A percentile compares a stretch with the other conserved stretches of the same genome.
These are phyloP conservation scores for Xestia xanthographa DNA, from an alignment of 2,888 invertebrate genomes.

Conservation along the genomic window DNA sequence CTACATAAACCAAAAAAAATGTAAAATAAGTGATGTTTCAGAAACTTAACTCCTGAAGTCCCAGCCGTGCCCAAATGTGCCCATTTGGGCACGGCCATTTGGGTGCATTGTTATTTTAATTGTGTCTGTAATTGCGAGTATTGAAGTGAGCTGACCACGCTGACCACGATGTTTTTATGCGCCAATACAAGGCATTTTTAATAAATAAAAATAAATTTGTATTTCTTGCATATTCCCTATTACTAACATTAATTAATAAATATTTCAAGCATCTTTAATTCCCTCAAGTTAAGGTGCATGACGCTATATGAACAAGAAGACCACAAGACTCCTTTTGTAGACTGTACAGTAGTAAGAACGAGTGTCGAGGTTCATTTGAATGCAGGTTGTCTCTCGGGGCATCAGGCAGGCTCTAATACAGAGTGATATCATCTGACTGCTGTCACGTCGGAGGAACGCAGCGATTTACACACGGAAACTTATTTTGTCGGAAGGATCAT, in stretches of 20 bases:
- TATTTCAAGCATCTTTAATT: background rate
- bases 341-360: slow-evolving; percentile 46
- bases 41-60: too few relatives aligned
- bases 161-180: too few relatives aligned
- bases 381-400: slow-evolving; percentile 65
- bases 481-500: slow-evolving; percentile 66
- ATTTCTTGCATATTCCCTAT: too few relatives aligned
- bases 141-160: too few relatives aligned
- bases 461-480: slow-evolving; percentile 73
- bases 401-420: slow-evolving; percentile 66
- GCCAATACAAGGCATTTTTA: too few relatives aligned
- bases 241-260: background rate
- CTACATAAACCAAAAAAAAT: too few relatives aligned
- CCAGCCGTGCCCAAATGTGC: too few relatives aligned
- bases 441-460: slow-evolving; percentile 67
- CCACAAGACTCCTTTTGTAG: background rate
- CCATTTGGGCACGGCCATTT: too few relatives aligned
- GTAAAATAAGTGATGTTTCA: too few relatives aligned
- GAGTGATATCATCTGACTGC: slow-evolving; percentile 71
- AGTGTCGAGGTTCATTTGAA: slow-evolving; percentile 70
- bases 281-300: background rate
- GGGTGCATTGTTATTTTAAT: too few relatives aligned
- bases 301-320: background rate
- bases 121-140: too few relatives aligned
- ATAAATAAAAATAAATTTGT: too few relatives aligned